Conservation (phyloP, 1,140 invertebrate species). For the Trigoniulus corallinus region DNA sequence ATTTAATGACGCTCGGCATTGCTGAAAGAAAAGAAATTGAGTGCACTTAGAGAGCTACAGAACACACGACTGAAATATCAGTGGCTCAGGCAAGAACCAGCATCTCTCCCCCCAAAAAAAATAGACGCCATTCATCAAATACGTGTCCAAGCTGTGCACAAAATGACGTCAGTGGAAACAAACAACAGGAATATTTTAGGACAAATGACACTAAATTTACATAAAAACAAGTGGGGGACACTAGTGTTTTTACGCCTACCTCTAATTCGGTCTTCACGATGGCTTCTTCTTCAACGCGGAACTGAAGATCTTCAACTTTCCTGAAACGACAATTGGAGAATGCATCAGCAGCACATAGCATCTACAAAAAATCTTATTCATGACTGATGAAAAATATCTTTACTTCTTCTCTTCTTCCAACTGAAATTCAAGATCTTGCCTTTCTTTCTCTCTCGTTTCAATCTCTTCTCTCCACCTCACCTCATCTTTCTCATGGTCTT, state of each 20-base stretch:
- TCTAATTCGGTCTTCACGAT: slow-evolving; percentile 60
- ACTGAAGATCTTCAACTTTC: slow-evolving; percentile 80
- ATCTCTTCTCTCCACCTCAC: slow-evolving; percentile 25
- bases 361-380: background rate
- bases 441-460: slow-evolving; percentile 41
- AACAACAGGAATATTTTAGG: too few species aligned
- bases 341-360: background rate
- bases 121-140: background rate
- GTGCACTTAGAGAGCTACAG: too few species aligned
- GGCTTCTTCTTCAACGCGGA: slow-evolving; percentile 75
- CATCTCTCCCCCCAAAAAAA: background rate
- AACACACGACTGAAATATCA: too few species aligned
- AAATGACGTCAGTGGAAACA: too few species aligned
- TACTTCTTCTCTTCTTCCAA: slow-evolving; percentile 60
- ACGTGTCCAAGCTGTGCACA: too few species aligned
- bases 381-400: too few species aligned
- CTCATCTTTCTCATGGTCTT: slow-evolving; percentile 35
- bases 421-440: slow-evolving; percentile 42
- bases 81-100: too few species aligned
- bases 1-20: too few species aligned
- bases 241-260: slow-evolving; percentile 31
- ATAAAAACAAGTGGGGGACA: background rate
- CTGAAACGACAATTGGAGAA: slow-evolving; percentile 21
- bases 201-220: too few species aligned
- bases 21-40: too few species aligned